Evolutionary conservation across 2,888 invertebrate species (phyloP).

Genomic region (Agriopis marginaria): DNA sequence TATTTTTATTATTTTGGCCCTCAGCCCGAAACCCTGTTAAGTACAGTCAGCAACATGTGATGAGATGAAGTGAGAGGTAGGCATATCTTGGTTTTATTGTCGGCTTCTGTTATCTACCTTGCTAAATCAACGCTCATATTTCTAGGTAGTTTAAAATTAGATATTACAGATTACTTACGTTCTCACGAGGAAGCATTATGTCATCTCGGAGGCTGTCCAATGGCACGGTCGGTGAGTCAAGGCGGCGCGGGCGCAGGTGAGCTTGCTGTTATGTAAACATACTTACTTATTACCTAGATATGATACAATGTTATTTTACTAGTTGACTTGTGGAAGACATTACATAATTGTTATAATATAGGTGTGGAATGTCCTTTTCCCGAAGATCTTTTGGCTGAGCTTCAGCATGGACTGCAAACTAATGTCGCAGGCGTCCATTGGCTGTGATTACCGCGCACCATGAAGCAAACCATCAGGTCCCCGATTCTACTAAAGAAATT

Average conservation of each 20-base stretch:
- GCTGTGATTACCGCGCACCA: too few relatives aligned
- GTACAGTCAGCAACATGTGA: too few relatives aligned
- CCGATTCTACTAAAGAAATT: too few relatives aligned
- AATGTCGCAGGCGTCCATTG: too few relatives aligned
- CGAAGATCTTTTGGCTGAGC: too few relatives aligned
- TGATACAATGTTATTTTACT: neutral
- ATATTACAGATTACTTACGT: constrained; percentile 30
- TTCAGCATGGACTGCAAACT: too few relatives aligned
- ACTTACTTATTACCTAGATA: constrained; percentile 2
- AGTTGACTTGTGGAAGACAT: constrained; percentile 5
- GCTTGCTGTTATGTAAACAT: constrained; percentile 27
- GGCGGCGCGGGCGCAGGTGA: constrained; percentile 56
- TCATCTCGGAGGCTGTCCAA: constrained; percentile 46
- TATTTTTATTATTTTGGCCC: too few relatives aligned
- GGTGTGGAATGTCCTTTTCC: neutral
- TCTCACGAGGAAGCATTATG: constrained; percentile 47
- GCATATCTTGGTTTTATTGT: neutral
- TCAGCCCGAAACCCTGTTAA: too few relatives aligned
- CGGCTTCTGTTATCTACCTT: neutral
- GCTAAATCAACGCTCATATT: neutral
- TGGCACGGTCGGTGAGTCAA: constrained; percentile 60
- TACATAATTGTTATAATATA: neutral
- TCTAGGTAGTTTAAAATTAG: constrained; percentile 31
- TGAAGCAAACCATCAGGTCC: too few relatives aligned
- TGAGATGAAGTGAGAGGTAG: too few relatives aligned